Conservation (phyloP, 2,797 vertebrate genomes). For the Anableps anableps region DNA sequence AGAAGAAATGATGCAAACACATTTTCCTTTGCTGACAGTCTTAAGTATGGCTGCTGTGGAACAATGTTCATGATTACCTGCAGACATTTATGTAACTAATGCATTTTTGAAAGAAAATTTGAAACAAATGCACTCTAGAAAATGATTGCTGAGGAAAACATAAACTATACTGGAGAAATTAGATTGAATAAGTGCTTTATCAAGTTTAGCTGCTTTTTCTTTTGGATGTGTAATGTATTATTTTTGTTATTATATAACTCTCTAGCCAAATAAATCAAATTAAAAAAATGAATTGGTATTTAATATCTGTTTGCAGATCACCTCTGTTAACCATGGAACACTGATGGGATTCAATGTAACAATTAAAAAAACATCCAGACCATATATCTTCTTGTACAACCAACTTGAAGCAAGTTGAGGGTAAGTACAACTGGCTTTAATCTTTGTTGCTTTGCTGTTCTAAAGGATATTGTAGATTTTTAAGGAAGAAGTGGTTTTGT, state of each 20-base stretch:
- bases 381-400: neutral
- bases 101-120: neutral
- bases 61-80: conserved; percentile 10
- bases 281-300: neutral
- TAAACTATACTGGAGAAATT: neutral
- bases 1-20: neutral
- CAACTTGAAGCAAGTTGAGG: neutral
- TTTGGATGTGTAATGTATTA: too few relatives aligned
- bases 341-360: neutral
- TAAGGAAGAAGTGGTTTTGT: neutral
- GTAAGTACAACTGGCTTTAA: neutral
- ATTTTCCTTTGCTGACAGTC: neutral
- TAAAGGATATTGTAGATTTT: neutral
- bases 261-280: neutral
- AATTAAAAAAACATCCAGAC: neutral
- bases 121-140: neutral
- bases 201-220: neutral
- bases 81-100: neutral
- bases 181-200: neutral
- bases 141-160: neutral
- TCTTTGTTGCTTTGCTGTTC: neutral
- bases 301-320: neutral
- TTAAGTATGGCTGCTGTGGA: neutral
- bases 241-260: neutral
- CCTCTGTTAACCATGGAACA: neutral